phyloP scores from a whole-genome alignment of 1,140 invertebrate species.

The Zaprionus vittiger region DNA sequence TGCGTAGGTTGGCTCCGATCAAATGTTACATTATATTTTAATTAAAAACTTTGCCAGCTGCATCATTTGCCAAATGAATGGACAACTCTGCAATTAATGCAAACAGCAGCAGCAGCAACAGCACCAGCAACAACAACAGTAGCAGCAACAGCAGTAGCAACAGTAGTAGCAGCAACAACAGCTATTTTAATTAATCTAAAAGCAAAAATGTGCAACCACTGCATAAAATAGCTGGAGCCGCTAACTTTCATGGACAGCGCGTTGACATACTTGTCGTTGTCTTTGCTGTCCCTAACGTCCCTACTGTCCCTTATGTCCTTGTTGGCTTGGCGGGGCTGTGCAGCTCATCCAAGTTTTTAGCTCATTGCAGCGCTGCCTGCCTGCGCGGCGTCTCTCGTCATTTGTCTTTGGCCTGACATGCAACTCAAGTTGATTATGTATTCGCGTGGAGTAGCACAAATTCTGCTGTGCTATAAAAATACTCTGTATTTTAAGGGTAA shows the following conservation, averaged over 20 bases:
- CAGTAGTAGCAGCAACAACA: conserved; percentile 43
- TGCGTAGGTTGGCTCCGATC: conserved; percentile 53
- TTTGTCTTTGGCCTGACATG: conserved; percentile 69
- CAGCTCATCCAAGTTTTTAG: conserved; percentile 42
- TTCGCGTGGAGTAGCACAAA: conserved; percentile 1
- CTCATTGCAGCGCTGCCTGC: conserved; percentile 29
- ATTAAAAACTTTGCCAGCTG: conserved; percentile 79
- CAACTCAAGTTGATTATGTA: conserved; percentile 68
- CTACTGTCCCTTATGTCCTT: background rate
- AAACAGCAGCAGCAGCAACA: conserved; percentile 48
- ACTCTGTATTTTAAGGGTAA: conserved; percentile 10
- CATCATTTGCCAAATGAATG: conserved; percentile 79
- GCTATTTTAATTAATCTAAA: conserved; percentile 79
- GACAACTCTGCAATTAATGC: conserved; percentile 76
- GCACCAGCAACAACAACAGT: conserved; percentile 26
- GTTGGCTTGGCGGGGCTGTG: conserved; percentile 4
- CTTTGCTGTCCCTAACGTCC: conserved; percentile 17
- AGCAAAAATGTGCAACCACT: conserved; percentile 65
- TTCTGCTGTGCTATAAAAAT: background rate
- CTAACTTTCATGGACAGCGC: conserved; percentile 58
- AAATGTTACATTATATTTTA: conserved; percentile 78
- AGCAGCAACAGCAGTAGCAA: conserved; percentile 19
- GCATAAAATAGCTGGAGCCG: conserved; percentile 33
- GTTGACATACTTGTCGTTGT: conserved; percentile 54
- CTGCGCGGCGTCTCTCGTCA: conserved; percentile 49